These are phyloP conservation scores for Sipha maydis DNA, from an alignment of 2,888 invertebrate species.

Conservation along the genomic window DNA sequence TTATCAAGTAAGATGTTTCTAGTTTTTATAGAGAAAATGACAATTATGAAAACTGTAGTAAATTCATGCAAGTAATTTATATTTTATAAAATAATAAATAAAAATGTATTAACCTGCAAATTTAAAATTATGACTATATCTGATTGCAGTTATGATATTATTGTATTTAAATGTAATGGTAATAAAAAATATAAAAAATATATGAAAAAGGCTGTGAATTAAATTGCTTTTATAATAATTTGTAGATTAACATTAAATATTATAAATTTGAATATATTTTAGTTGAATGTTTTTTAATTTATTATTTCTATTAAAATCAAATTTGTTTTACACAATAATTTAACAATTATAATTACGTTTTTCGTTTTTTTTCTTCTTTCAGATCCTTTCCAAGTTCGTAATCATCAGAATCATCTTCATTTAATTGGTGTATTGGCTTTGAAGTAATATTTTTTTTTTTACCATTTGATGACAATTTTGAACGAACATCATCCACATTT, in stretches of 20 bases:
- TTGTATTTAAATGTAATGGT: too few species aligned
- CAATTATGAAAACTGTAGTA: too few species aligned
- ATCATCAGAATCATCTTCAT: constrained; percentile 49
- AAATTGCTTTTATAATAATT: too few species aligned
- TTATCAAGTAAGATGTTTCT: too few species aligned
- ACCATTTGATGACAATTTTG: constrained; percentile 41
- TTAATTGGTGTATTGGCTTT: constrained; percentile 16
- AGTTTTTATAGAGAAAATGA: too few species aligned
- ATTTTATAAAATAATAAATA: not conserved
- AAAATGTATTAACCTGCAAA: not conserved
- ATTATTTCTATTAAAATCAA: not conserved
- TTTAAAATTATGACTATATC: too few species aligned
- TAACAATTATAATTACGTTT: constrained; percentile 69
- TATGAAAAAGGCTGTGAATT: too few species aligned
- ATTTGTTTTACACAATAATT: constrained; percentile 30
- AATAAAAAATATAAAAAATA: too few species aligned
- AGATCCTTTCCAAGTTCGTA: constrained; percentile 65
- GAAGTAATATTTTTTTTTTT: constrained; percentile 19
- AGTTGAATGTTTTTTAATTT: not conserved
- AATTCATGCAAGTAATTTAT: too few species aligned
- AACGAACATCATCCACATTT: constrained; percentile 51
- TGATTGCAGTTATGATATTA: too few species aligned
- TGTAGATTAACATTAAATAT: too few species aligned
- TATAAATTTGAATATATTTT: too few species aligned
- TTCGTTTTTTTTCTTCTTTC: constrained; percentile 72